Evolutionary conservation across 2,888 invertebrate species (phyloP).

Genomic region (Aleiodes testaceus): DNA sequence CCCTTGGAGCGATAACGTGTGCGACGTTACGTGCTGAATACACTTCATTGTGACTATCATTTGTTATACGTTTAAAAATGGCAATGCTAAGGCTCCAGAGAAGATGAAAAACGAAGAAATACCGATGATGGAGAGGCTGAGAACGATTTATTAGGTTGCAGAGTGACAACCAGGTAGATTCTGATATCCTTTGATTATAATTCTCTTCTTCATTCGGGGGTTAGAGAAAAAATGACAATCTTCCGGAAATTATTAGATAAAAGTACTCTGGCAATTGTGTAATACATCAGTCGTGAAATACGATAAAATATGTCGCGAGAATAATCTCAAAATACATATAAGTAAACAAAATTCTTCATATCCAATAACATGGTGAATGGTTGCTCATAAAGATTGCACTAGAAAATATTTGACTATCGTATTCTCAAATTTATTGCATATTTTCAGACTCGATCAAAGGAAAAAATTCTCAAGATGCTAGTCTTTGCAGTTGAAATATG

Average conservation of each 20-base stretch:
- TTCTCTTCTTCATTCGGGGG: neutral
- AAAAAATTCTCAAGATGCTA: neutral
- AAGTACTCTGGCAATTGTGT: no score
- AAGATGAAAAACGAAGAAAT: conserved; percentile 35
- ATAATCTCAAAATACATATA: no score
- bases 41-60: conserved; percentile 63
- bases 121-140: conserved; percentile 43
- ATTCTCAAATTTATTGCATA: conserved; percentile 22
- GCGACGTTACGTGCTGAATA: conserved; percentile 56
- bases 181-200: neutral
- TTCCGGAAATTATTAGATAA: no score
- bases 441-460: conserved; percentile 22
- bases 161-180: conserved; percentile 44
- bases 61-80: conserved; percentile 66
- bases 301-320: neutral
- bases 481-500: conserved; percentile 5
- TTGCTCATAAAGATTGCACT: conserved; percentile 23
- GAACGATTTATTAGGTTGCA: conserved; percentile 61
- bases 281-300: neutral
- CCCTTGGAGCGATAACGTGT: conserved; percentile 51
- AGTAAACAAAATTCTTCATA: conserved; percentile 3
- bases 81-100: conserved; percentile 52
- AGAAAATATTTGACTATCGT: conserved; percentile 10
- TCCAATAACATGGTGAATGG: conserved; percentile 1
- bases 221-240: no score